A percentile compares a stretch with the other conserved stretches of the same genome.
Evolutionary conservation across 2,888 invertebrate species (phyloP).

Genomic region (Acronicta leporina): DNA sequence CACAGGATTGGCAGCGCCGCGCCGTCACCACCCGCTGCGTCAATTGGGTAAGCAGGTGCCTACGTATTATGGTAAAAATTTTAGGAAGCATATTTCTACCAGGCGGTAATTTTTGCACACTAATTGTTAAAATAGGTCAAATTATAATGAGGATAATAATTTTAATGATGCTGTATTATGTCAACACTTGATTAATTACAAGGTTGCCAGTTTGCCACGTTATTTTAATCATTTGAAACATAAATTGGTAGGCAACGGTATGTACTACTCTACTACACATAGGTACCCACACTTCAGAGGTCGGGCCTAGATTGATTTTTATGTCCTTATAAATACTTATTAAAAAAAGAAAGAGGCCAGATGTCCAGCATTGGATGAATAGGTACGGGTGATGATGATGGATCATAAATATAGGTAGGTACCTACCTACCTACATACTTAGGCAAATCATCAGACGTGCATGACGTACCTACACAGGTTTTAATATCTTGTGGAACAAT

Average conservation of each 20-base stretch:
- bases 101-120: conserved; percentile 2
- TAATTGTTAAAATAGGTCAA: conserved; percentile 56
- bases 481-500: too few relatives aligned
- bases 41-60: background rate
- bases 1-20: conserved; percentile 10
- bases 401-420: too few relatives aligned
- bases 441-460: too few relatives aligned
- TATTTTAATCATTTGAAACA: conserved; percentile 33
- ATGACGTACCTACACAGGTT: too few relatives aligned
- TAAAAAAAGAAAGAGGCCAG: too few relatives aligned
- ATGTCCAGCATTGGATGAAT: too few relatives aligned
- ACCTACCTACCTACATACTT: too few relatives aligned
- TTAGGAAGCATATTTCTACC: conserved; percentile 2
- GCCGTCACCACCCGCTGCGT: background rate
- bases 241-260: background rate
- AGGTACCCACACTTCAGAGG: too few relatives aligned
- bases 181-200: conserved; percentile 73
- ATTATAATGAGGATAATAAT: conserved; percentile 54
- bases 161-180: conserved; percentile 55
- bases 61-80: conserved; percentile 4
- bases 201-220: conserved; percentile 55
- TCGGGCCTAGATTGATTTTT: too few relatives aligned
- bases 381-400: too few relatives aligned
- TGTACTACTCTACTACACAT: background rate
- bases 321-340: too few relatives aligned